Evolutionary conservation across 2,113 vertebrate species (phyloP).

Genomic region (Chitala chitala): DNA sequence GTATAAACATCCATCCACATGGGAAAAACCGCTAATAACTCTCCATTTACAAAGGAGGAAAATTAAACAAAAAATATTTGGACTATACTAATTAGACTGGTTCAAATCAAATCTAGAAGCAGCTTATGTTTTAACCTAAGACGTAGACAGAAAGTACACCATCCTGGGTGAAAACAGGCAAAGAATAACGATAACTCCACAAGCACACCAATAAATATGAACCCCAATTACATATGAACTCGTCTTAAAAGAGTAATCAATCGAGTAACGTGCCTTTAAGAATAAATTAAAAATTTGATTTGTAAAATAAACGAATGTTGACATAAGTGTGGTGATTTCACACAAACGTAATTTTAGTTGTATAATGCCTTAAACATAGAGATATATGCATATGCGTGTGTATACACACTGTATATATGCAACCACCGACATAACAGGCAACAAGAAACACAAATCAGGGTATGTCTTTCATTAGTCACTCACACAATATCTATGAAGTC

Average conservation of each 20-base stretch:
- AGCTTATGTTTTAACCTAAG: not conserved
- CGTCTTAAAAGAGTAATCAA: not conserved
- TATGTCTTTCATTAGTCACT: too few relatives aligned
- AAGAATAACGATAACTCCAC: not conserved
- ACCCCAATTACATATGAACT: too few relatives aligned
- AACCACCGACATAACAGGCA: too few relatives aligned
- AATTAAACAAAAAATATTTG: not conserved
- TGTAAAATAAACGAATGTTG: too few relatives aligned
- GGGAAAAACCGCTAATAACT: conserved; percentile 9
- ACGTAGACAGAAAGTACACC: not conserved
- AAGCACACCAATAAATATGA: not conserved
- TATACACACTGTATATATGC: too few relatives aligned
- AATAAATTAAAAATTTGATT: too few relatives aligned
- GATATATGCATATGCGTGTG: too few relatives aligned
- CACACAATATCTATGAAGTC: too few relatives aligned
- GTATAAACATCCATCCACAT: conserved; percentile 56
- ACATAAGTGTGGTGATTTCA: too few relatives aligned
- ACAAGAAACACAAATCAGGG: too few relatives aligned
- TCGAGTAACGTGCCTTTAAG: not conserved
- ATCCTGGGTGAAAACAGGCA: conserved; percentile 1
- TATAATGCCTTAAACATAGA: too few relatives aligned
- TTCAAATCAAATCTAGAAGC: not conserved
- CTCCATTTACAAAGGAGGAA: not conserved
- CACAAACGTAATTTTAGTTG: too few relatives aligned
- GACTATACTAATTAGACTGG: conserved; percentile 1